Evolutionary conservation across 2,888 invertebrate genomes (phyloP), one percentile per base, ranked within the genome.

Genomic region (Cantharis flavilabris): DNA sequence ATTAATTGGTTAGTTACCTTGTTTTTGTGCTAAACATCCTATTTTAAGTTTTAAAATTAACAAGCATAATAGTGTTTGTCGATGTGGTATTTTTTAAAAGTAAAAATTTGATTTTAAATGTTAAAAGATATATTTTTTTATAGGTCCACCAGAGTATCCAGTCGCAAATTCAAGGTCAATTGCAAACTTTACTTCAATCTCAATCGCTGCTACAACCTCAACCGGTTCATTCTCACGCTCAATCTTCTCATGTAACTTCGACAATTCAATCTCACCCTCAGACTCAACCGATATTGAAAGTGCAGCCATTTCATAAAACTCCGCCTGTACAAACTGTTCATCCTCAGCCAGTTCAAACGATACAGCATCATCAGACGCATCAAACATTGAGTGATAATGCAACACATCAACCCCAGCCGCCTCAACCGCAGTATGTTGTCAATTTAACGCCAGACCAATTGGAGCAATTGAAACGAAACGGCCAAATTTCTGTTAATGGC

Each of bases 401-500:
- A 63, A 49, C 49, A n/a, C 49, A 49, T 49, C 82, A 80, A 20
- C 81, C 78, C 69, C 82, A 82, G 23, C 83, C 83, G n/a, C 85
- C 84, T 18, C 86, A 87, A 9, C 86, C 88, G n/a, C 87, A 88
- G 0, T 88, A 88, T 76, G 88, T 88, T n/a, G 88, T 88, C 9
- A 89, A 89, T 81, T 82, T 89, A 72, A 88, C 88, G 9, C 88
- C 88, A 1, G 89, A 89, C 26, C 89, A 89, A 77, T 78, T 89
- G 72, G 89, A 89, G 77, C 87, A 87, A 77, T 81, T 89, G 75
- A 89, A 88, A 80, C 81, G 88, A 3, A 88, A 88, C 73, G 88
- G 88, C 13, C 88, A 89, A 78, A 80, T 89, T 65, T 88, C 88
- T 1, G 88, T 89, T 1, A 89, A 89, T 76, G 89, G 89, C 10